Percentiles rank a stretch among this genome's conserved stretches.
These are phyloP conservation scores for Micrasema minimum DNA, from an alignment of 1,140 invertebrate species.

Conservation along the genomic window DNA sequence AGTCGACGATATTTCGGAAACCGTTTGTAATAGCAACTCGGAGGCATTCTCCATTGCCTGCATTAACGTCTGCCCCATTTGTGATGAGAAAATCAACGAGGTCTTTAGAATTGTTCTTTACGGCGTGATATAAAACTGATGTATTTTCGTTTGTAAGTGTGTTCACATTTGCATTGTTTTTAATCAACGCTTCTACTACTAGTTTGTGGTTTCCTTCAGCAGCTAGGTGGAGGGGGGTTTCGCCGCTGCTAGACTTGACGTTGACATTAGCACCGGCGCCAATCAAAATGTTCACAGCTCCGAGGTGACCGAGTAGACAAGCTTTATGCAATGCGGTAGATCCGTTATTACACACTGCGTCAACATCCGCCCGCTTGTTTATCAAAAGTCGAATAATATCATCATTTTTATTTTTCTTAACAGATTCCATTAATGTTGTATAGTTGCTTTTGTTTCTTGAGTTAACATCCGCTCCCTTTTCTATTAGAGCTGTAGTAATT, in stretches of 20 bases:
- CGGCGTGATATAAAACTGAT: background rate
- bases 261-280: background rate
- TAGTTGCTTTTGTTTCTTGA: background rate
- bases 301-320: background rate
- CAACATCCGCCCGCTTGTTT: background rate
- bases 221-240: background rate
- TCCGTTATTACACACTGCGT: background rate
- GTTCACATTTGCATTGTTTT: background rate
- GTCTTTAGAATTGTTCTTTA: background rate
- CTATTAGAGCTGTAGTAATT: background rate
- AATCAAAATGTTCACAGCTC: conserved; percentile 10
- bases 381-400: background rate
- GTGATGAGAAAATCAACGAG: background rate
- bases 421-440: background rate
- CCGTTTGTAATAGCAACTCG: background rate
- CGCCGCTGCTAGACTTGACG: no score
- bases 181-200: background rate
- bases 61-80: conserved; percentile 6
- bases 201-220: conserved; percentile 8
- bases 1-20: background rate
- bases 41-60: background rate
- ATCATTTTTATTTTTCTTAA: background rate
- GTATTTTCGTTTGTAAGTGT: background rate
- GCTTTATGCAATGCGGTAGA: background rate
- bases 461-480: background rate